Evolutionary conservation across 2,888 invertebrate genomes (phyloP).

Genomic region (Scrobipalpa atriplicella): DNA sequence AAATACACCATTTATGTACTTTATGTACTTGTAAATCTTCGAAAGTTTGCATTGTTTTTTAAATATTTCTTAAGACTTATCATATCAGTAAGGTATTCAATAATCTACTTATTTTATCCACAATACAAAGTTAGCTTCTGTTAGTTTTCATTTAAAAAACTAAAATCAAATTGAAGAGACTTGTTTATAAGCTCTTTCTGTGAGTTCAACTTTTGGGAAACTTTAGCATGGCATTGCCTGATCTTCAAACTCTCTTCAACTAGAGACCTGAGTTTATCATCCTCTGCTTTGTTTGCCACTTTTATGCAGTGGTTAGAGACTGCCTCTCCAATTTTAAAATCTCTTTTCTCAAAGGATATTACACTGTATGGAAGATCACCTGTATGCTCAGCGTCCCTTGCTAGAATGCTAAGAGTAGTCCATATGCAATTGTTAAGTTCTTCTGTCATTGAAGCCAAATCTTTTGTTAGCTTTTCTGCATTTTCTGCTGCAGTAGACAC

Average conservation of each 20-base stretch:
- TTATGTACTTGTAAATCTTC: background rate
- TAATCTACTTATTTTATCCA: no score
- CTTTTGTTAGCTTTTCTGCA: constrained; percentile 58
- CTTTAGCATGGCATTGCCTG: constrained; percentile 57
- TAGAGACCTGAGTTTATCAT: constrained; percentile 65
- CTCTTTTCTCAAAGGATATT: constrained; percentile 72
- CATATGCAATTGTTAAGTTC: constrained; percentile 69
- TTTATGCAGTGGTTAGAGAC: constrained; percentile 65
- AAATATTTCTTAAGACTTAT: no score
- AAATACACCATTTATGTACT: background rate
- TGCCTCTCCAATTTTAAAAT: constrained; percentile 74
- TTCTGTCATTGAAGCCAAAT: constrained; percentile 56
- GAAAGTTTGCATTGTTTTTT: background rate
- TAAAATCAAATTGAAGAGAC: constrained; percentile 60
- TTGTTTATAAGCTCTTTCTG: constrained; percentile 63
- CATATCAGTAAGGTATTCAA: no score
- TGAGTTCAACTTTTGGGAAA: constrained; percentile 61
- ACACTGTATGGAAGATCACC: constrained; percentile 73
- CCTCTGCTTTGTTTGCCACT: constrained; percentile 44
- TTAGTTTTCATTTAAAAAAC: constrained; percentile 60
- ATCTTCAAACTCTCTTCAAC: constrained; percentile 72
- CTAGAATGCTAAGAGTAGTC: constrained; percentile 68
- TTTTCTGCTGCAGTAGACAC: constrained; percentile 66
- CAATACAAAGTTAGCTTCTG: background rate
- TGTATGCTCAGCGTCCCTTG: constrained; percentile 62